Evolutionary conservation across 2,888 invertebrate genomes (phyloP).

Genomic region (Tipula confusa): DNA sequence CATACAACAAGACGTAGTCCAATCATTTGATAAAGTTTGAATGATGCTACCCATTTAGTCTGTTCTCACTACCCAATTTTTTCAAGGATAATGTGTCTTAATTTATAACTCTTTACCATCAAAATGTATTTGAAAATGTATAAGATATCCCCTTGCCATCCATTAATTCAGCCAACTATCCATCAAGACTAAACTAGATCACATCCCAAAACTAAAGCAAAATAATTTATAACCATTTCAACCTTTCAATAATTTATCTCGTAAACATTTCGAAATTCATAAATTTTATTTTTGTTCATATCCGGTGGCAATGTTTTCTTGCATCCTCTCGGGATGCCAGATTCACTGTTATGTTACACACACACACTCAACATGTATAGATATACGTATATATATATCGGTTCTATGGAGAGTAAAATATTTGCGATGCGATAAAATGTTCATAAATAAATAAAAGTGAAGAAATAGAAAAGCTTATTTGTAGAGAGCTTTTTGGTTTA

Average conservation of each 20-base stretch:
- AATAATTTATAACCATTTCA: background rate
- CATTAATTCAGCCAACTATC: background rate
- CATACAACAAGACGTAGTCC: too few relatives aligned
- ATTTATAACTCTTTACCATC: too few relatives aligned
- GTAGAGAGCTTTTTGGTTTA: background rate
- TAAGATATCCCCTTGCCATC: background rate
- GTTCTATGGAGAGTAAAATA: background rate
- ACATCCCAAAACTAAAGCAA: background rate
- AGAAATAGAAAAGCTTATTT: background rate
- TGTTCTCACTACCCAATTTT: too few relatives aligned
- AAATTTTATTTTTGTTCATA: background rate
- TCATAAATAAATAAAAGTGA: background rate
- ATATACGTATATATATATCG: too few relatives aligned
- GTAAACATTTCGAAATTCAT: background rate
- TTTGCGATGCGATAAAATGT: slow-evolving; percentile 17
- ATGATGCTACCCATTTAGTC: too few relatives aligned
- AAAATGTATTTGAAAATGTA: too few relatives aligned
- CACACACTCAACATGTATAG: background rate
- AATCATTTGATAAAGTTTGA: too few relatives aligned
- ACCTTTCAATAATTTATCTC: slow-evolving; percentile 16
- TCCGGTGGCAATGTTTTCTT: slow-evolving; percentile 25
- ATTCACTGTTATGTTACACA: background rate
- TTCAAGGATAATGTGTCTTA: too few relatives aligned
- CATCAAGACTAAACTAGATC: background rate
- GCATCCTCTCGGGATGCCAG: background rate